Conservation (phyloP, 2,888 invertebrate genomes). For the Aphrophora alni region DNA sequence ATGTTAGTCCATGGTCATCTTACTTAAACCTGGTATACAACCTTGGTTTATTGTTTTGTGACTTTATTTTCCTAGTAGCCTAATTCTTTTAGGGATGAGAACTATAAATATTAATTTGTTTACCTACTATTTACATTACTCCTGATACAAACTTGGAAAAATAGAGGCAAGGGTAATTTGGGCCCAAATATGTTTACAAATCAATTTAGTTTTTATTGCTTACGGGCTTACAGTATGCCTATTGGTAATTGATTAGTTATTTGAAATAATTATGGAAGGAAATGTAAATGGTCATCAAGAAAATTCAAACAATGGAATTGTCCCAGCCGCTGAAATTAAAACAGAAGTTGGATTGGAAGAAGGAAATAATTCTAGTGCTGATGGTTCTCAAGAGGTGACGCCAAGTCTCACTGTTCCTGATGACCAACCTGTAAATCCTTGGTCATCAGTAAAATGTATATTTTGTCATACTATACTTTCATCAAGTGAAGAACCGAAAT, state of each 20-base stretch:
- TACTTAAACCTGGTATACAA: too few species aligned
- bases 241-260: not conserved
- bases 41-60: too few species aligned
- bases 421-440: slow-evolving; percentile 39
- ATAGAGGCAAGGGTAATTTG: too few species aligned
- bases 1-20: not conserved
- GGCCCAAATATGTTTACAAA: not conserved
- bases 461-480: slow-evolving; percentile 60
- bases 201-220: not conserved
- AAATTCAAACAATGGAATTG: slow-evolving; percentile 9
- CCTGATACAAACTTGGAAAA: too few species aligned
- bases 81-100: too few species aligned
- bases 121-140: too few species aligned
- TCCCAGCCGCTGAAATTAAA: slow-evolving; percentile 20
- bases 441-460: slow-evolving; percentile 56
- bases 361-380: slow-evolving; percentile 19
- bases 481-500: slow-evolving; percentile 71
- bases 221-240: not conserved
- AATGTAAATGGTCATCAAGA: slow-evolving; percentile 10
- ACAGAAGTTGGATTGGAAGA: slow-evolving; percentile 25
- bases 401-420: slow-evolving; percentile 35
- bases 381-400: slow-evolving; percentile 37
- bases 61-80: too few species aligned
- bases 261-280: not conserved
- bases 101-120: too few species aligned